Conservation (phyloP, 2,797 vertebrate genomes). For the Hafferia zeledoni region DNA sequence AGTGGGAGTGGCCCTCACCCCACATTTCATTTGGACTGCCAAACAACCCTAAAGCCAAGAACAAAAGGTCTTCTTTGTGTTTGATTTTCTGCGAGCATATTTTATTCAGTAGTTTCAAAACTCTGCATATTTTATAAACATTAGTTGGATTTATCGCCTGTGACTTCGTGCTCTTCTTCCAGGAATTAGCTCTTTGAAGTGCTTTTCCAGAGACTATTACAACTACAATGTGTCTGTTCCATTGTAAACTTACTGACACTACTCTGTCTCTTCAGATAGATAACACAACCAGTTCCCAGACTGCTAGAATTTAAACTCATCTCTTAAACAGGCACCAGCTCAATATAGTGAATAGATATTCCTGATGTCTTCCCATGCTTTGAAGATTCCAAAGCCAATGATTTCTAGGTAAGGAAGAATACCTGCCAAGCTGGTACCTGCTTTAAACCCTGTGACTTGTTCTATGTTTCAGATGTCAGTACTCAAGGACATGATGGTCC, state of each 20-base stretch:
- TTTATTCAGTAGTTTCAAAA: constrained; percentile 32
- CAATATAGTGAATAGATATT: background rate
- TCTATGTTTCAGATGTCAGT: background rate
- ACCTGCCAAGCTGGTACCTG: rapidly evolving
- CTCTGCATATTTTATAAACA: background rate
- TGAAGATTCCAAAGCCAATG: background rate
- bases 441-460: background rate
- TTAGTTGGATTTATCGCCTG: constrained; percentile 15
- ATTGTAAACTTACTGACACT: background rate
- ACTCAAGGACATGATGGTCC: background rate
- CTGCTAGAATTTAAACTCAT: background rate
- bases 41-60: constrained; percentile 23
- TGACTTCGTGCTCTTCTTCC: constrained; percentile 29
- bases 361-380: background rate
- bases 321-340: background rate
- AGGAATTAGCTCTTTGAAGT: constrained; percentile 52
- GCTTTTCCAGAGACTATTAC: constrained; percentile 9
- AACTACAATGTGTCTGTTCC: background rate
- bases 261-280: background rate
- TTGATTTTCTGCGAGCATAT: background rate
- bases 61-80: constrained; percentile 15
- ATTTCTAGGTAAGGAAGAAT: background rate
- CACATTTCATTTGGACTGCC: background rate
- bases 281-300: background rate
- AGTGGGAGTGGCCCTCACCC: background rate